A percentile compares a stretch with the other conserved stretches of the same genome.
These are phyloP conservation scores for Euura saliciscinereae DNA, from an alignment of 1,140 invertebrate genomes.

Conservation along the genomic window DNA sequence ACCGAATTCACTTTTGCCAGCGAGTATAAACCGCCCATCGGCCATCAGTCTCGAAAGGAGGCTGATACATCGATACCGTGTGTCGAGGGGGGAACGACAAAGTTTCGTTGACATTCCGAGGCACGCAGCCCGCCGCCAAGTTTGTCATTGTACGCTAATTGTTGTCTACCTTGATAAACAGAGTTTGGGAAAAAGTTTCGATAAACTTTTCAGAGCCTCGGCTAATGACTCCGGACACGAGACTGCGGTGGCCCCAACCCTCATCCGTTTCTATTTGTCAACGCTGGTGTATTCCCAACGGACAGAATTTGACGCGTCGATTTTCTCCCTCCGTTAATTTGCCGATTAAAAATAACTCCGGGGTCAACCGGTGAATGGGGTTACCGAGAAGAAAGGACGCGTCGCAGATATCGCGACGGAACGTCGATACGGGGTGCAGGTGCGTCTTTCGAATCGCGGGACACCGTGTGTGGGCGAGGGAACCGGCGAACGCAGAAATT, in stretches of 20 bases:
- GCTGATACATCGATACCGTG: not conserved
- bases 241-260: too few species aligned
- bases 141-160: conserved; percentile 5
- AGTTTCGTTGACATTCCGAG: not conserved
- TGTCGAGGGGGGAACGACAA: not conserved
- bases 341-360: too few species aligned
- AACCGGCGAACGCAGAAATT: not conserved
- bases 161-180: not conserved
- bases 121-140: not conserved
- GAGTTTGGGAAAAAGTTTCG: not conserved
- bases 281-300: not conserved
- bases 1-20: too few species aligned
- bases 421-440: not conserved
- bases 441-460: not conserved
- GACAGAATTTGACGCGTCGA: too few species aligned
- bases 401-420: not conserved
- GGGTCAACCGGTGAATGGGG: too few species aligned
- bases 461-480: not conserved
- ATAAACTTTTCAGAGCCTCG: not conserved
- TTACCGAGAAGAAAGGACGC: not conserved
- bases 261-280: not conserved
- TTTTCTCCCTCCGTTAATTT: too few species aligned
- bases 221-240: not conserved
- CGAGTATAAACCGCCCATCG: too few species aligned
- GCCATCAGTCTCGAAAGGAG: too few species aligned